A percentile compares a stretch with the other conserved stretches of the same genome.
These are phyloP conservation scores for Meghimatium bilineatum DNA, from an alignment of 2,888 invertebrate genomes.

Conservation along the genomic window DNA sequence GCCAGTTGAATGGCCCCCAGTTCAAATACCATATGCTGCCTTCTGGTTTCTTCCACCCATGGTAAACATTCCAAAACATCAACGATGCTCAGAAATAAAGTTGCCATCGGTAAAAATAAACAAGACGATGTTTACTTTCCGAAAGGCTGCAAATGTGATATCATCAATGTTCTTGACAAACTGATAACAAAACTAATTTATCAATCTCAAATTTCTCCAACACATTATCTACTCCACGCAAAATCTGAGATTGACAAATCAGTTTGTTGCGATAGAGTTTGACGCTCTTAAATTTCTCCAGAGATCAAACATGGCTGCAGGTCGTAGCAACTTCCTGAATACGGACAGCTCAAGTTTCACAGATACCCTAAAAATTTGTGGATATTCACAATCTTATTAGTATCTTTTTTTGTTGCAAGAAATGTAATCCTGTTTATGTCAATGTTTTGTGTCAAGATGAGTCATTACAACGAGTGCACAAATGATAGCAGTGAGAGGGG, in stretches of 20 bases:
- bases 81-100: no score
- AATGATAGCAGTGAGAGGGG: no score
- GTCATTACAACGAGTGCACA: neutral
- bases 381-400: neutral
- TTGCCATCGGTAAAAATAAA: no score
- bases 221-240: neutral
- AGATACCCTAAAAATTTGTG: neutral
- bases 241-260: neutral
- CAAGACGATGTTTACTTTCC: neutral
- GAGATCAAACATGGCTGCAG: neutral
- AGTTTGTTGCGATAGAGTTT: neutral
- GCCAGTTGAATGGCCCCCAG: no score
- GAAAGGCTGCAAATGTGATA: neutral
- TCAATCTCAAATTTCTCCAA: neutral
- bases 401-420: neutral
- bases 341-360: neutral
- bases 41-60: no score
- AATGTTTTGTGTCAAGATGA: neutral
- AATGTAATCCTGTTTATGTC: neutral
- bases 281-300: neutral
- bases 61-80: no score
- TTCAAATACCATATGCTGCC: no score
- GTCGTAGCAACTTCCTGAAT: neutral
- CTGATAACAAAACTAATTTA: slow-evolving; percentile 4
- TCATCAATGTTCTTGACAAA: neutral